Evolutionary conservation across 2,888 invertebrate genomes (phyloP).

Genomic region (Scaptodrosophila latifasciaeformis): DNA sequence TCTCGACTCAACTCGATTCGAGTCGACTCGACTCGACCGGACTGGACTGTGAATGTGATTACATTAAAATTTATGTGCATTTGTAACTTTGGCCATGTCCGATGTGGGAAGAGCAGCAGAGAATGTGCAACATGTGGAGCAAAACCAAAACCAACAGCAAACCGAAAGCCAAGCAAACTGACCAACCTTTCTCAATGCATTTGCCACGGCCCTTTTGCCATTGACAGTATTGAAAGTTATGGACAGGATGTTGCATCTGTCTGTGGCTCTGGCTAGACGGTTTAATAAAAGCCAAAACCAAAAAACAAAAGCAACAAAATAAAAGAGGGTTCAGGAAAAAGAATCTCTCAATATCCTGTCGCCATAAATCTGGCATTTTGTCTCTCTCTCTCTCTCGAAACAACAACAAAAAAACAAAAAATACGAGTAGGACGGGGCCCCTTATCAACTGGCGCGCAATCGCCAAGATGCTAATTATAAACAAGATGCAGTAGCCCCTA

Average conservation of each 20-base stretch:
- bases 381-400: constrained; percentile 27
- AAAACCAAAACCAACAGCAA: constrained; percentile 32
- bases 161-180: constrained; percentile 13
- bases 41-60: constrained; percentile 63
- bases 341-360: constrained; percentile 67
- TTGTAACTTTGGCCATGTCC: constrained; percentile 44
- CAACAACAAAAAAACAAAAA: no score
- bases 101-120: background rate
- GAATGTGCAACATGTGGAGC: constrained; percentile 63
- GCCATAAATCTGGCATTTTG: constrained; percentile 63
- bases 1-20: no score
- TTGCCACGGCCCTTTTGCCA: constrained; percentile 50
- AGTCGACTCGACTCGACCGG: no score
- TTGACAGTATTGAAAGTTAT: constrained; percentile 49
- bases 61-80: constrained; percentile 71
- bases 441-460: constrained; percentile 61
- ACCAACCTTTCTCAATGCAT: constrained; percentile 27
- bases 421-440: no score
- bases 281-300: no score
- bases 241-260: constrained; percentile 68
- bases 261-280: no score
- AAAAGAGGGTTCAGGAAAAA: constrained; percentile 20
- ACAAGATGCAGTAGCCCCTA: constrained; percentile 41
- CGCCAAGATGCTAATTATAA: constrained; percentile 68
- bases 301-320: no score